Base-by-base conservation (phyloP, 2,888 invertebrate species). In the Hofmannophila pseudospretella region DNA sequence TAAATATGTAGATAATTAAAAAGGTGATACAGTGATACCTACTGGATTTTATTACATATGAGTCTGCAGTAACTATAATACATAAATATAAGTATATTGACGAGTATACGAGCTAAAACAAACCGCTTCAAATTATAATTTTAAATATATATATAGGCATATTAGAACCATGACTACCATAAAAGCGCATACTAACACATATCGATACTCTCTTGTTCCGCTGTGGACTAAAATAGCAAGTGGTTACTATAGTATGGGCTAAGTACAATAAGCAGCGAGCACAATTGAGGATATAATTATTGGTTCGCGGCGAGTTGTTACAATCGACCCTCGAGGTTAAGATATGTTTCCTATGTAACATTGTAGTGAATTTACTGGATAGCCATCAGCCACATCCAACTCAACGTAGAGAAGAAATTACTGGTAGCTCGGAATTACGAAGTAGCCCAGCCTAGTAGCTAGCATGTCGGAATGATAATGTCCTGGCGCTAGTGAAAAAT, bases 221-320 rank as follows among this genome's bases (percentile, higher is more conserved):
- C 23, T n/a, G 4, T 23, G 4, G n/a, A n/a, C n/a, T 23, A 23
- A 23, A 23, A 23, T 23, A 23, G 23, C 23, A 23, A 23, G 8
- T 23, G 4, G n/a, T 23, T 5, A n/a, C n/a, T 10, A 27, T 23
- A 5, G 27, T 27, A 27, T n/a, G 23, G 13, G 23, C 13, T 26
- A 32, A 41, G n/a, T 28, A 23, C 41, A 37, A 37, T 38, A 19
- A 34, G 34, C 42, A 37, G 12, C 19, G 14, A 36, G 31, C 14
- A 41, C 40, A 41, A 40, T 36, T 41, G 40, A 41, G 27, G 41
- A 41, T 44, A 49, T 43, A 53, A 50, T 53, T 49, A 49, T 52
- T 47, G 44, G 49, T 47, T 40, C 44, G 39, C 39, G 43, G 36
- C 41, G 31, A 42, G 44, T 42, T 47, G 46, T 46, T 47, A 49